Conservation (phyloP, 2,797 vertebrate genomes). For the Lophius americanus region DNA sequence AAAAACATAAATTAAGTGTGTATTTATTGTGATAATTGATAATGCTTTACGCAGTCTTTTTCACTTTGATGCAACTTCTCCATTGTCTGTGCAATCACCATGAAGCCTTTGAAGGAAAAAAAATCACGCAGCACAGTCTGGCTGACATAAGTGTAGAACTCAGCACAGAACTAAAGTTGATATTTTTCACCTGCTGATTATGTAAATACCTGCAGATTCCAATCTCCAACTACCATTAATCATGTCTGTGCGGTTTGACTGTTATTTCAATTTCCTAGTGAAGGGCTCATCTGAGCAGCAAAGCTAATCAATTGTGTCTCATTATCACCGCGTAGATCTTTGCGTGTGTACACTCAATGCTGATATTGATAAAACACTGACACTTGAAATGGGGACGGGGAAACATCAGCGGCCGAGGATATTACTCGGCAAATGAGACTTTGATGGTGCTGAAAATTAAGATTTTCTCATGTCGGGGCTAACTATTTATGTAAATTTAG, state of each 20-base stretch:
- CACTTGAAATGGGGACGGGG: conserved; percentile 31
- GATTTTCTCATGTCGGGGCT: conserved; percentile 5
- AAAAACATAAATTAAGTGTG: no score
- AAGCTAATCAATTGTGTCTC: conserved; percentile 79
- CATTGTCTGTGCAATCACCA: conserved; percentile 49
- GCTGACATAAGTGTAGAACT: conserved; percentile 29
- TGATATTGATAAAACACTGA: conserved; percentile 60
- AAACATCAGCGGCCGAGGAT: conserved; percentile 20
- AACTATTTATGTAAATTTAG: background rate
- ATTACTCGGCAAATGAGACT: conserved; percentile 25
- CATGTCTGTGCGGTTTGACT: conserved; percentile 68
- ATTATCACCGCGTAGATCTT: conserved; percentile 75
- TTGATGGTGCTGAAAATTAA: conserved; percentile 10
- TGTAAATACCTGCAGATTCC: conserved; percentile 73
- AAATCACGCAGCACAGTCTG: conserved; percentile 48
- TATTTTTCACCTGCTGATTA: conserved; percentile 67
- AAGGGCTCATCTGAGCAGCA: conserved; percentile 68
- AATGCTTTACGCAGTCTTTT: conserved; percentile 4
- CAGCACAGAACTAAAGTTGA: conserved; percentile 46
- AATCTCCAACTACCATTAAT: conserved; percentile 76
- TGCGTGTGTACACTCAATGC: conserved; percentile 44
- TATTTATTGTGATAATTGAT: conserved; percentile 14
- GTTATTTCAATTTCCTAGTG: conserved; percentile 71
- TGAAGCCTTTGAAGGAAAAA: conserved; percentile 42
- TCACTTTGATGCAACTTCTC: no score